Evolutionary conservation across 2,888 invertebrate genomes (phyloP), one percentile per base, ranked within the genome.

Genomic region (Lomographa bimaculata): DNA sequence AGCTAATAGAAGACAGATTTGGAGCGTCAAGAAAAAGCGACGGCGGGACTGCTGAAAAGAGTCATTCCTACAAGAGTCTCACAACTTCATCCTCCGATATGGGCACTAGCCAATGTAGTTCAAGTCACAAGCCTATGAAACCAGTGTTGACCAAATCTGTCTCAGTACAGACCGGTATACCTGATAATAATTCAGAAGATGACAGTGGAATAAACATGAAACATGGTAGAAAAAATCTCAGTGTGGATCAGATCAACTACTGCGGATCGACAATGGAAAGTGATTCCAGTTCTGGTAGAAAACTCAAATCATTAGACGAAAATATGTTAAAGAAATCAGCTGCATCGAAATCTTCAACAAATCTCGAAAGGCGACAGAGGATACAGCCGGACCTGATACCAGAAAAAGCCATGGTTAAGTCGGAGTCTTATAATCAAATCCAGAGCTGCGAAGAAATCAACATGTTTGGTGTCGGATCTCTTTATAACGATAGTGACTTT

Each of bases 1-100:
- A 93, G 64, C 76, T 93, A 39, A 90, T 93, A 47, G 93, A 93
- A 67, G 93, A 93, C 54, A 90, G 91, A 57, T 93, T 93, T 48
- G 92, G 93, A 1, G 89, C 71, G 25, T 50, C 75, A 3, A 73
- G 83, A 33, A 89, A 86, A 46, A 82, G 76, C 40, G 89, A 90
- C 39, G 79, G 84, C 1, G 42, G 36, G 5, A 86, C 85, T 1
- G 78, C 87, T 3, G 90, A 89, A 49, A 90, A 89, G 33, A 87
- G 87, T 57, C 84, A 90, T 60, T 90, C 90, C 1, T 90, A 90
- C 46, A 89, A 90, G 52, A 89, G 89, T 47, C 70, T 90, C 1
- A 89, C 90, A 0, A 90, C 90, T 5, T 90, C 90, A n/a, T 89
- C 89, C 0, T 90, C 90, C 3, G 90, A 90, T 43, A 89, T 90